phyloP scores from a whole-genome alignment of 30 jellyfish, hydroid and myxozoan genomes.

The Phacellophora camtschatica region DNA sequence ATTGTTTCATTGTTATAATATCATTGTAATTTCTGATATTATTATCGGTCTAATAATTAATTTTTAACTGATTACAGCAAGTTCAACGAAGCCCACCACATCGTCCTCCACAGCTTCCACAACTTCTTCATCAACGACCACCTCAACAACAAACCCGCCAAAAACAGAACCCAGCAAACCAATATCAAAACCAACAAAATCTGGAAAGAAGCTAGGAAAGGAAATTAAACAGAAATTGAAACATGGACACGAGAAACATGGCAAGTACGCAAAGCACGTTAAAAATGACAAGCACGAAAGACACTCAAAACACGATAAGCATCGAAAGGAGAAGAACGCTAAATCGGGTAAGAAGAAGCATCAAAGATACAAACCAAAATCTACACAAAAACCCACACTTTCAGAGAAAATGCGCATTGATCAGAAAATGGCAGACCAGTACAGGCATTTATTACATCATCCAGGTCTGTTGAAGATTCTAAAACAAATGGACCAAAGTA shows the following conservation, averaged over 20 bases:
- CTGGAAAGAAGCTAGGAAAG: too few relatives aligned
- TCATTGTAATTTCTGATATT: background rate
- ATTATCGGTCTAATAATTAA: too few relatives aligned
- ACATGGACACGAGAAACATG: background rate
- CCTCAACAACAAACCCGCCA: background rate
- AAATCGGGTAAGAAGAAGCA: background rate
- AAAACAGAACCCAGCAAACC: constrained; percentile 6
- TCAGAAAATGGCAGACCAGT: constrained; percentile 52
- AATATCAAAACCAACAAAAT: background rate
- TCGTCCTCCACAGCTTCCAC: too few relatives aligned
- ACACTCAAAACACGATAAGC: constrained; percentile 23
- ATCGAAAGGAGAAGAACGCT: background rate
- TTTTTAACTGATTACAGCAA: too few relatives aligned
- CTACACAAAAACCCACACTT: constrained; percentile 42
- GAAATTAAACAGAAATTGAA: background rate
- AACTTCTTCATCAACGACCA: too few relatives aligned
- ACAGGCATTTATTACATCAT: constrained; percentile 32
- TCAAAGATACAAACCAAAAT: background rate
- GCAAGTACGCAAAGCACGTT: background rate
- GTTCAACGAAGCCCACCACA: constrained; percentile 24
- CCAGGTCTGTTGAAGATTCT: constrained; percentile 1
- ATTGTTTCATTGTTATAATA: background rate
- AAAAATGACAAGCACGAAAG: constrained; percentile 20
- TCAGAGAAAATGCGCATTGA: constrained; percentile 45
- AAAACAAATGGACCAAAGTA: constrained; percentile 30